phyloP scores from a whole-genome alignment of 1,140 invertebrate genomes.

The Ooceraea biroi region DNA sequence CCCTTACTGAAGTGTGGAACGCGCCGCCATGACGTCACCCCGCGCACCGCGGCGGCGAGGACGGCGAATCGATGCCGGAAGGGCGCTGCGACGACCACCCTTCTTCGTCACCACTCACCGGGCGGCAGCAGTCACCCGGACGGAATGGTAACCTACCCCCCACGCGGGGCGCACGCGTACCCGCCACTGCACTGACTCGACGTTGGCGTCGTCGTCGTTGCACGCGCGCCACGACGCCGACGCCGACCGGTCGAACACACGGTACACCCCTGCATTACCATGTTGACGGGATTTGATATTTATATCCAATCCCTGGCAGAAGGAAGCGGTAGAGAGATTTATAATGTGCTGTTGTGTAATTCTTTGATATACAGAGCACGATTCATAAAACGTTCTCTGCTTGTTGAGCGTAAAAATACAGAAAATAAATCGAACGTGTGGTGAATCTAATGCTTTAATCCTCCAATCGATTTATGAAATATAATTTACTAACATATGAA shows the following conservation, averaged over 20 bases:
- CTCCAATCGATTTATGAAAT: too few species aligned
- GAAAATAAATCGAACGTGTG: too few species aligned
- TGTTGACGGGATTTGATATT: too few species aligned
- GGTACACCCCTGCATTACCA: neutral
- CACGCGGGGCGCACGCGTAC: conserved; percentile 42
- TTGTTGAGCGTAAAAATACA: too few species aligned
- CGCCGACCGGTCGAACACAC: neutral
- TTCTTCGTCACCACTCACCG: conserved; percentile 57
- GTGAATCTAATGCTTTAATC: too few species aligned
- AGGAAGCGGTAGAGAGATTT: neutral
- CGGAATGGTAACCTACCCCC: conserved; percentile 36
- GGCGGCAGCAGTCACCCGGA: conserved; percentile 33
- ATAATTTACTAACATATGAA: too few species aligned
- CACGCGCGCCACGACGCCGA: neutral
- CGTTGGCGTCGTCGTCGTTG: neutral
- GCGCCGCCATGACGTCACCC: conserved; percentile 76
- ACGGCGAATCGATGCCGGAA: conserved; percentile 75
- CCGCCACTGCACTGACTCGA: neutral
- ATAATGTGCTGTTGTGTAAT: neutral
- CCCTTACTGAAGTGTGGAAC: conserved; percentile 70
- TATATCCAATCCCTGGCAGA: neutral
- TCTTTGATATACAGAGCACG: too few species aligned
- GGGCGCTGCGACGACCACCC: conserved; percentile 70
- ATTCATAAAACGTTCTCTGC: too few species aligned
- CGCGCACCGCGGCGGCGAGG: conserved; percentile 50